Percentiles rank a stretch among this genome's conserved stretches.
Evolutionary conservation across 2,113 vertebrate species (phyloP).

Genomic region (Tupaia chinensis): DNA sequence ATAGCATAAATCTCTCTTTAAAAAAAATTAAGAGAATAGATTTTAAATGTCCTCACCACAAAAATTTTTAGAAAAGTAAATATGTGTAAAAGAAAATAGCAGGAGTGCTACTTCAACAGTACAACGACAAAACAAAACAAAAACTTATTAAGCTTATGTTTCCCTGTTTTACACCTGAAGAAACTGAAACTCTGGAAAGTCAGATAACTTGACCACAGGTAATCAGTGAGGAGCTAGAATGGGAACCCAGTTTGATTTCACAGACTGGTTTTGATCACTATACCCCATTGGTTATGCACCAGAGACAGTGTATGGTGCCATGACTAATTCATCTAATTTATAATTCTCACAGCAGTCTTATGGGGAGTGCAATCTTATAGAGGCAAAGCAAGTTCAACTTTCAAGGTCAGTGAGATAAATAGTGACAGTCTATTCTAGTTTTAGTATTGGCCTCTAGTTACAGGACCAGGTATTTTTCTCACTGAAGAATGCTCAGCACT

Average conservation of each 20-base stretch:
- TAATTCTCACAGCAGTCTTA: neutral
- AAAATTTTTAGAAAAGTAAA: neutral
- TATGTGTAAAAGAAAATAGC: too few relatives aligned
- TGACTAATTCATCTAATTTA: neutral
- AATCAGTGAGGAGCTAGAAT: neutral
- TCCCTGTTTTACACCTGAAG: neutral
- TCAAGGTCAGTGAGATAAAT: neutral
- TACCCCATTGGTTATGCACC: neutral
- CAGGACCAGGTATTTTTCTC: neutral
- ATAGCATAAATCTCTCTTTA: too few relatives aligned
- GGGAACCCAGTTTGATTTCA: neutral
- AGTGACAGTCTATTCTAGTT: neutral
- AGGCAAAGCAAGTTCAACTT: neutral
- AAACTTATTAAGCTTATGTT: neutral
- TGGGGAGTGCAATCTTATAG: neutral
- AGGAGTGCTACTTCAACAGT: neutral
- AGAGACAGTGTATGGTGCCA: neutral
- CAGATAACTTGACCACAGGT: neutral
- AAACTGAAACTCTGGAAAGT: neutral
- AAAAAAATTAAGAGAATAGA: too few relatives aligned
- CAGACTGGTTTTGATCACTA: neutral
- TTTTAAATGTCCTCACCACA: neutral
- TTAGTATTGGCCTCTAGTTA: neutral
- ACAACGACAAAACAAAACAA: too few relatives aligned
- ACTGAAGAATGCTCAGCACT: neutral